Conservation (phyloP, 2,797 vertebrate species). For the Anguilla pacifica region DNA sequence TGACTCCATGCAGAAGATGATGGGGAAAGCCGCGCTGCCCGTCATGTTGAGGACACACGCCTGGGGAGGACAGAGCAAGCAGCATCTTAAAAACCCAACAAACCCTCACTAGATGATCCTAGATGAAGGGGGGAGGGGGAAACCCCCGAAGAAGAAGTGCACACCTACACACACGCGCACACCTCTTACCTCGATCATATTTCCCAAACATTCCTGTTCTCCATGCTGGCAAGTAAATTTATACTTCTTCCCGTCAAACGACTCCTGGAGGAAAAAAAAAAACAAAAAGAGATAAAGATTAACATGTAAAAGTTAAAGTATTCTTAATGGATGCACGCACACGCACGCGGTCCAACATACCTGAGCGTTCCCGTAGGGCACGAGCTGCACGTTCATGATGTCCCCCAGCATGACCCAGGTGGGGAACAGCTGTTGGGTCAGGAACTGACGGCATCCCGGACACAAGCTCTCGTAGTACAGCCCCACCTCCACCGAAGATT, state of each 20-base stretch:
- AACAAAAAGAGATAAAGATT: background rate
- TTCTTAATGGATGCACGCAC: background rate
- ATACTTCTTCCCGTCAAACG: slow-evolving; percentile 59
- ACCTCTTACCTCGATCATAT: slow-evolving; percentile 80
- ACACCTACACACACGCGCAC: too few relatives aligned
- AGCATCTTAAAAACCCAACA: too few relatives aligned
- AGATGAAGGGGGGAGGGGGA: too few relatives aligned
- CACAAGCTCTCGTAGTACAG: slow-evolving; percentile 88
- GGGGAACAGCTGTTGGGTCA: slow-evolving; percentile 77
- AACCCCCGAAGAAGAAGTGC: too few relatives aligned
- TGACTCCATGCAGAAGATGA: slow-evolving; percentile 84
- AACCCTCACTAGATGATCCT: too few relatives aligned
- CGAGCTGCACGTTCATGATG: slow-evolving; percentile 79
- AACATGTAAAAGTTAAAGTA: too few relatives aligned
- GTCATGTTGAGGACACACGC: slow-evolving; percentile 75
- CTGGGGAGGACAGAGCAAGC: slow-evolving; percentile 55
- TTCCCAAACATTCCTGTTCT: slow-evolving; percentile 76
- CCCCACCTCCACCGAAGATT: slow-evolving; percentile 69
- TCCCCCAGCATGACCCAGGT: slow-evolving; percentile 80
- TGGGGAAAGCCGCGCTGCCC: background rate
- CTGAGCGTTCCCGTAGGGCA: slow-evolving; percentile 87
- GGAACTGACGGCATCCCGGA: slow-evolving; percentile 73
- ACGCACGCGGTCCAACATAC: slow-evolving; percentile 49
- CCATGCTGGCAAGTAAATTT: slow-evolving; percentile 83
- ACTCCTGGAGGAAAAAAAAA: slow-evolving; percentile 63